Conservation (phyloP, 2,888 invertebrate species). For the Himalopsyche kuldschensis region DNA sequence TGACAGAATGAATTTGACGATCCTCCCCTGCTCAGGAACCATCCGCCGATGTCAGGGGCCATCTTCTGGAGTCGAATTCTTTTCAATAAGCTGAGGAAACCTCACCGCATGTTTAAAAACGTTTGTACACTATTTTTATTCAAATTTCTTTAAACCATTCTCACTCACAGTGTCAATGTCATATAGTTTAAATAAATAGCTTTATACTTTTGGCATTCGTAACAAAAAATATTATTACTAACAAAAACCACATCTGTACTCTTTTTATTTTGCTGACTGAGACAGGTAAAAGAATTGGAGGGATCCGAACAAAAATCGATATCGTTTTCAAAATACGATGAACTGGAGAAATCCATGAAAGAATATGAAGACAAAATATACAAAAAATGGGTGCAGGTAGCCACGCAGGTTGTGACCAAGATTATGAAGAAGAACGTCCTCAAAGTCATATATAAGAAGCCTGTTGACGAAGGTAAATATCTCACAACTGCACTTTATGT, state of each 20-base stretch:
- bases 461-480: conserved; percentile 40
- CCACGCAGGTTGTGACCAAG: conserved; percentile 65
- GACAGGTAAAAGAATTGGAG: conserved; percentile 66
- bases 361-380: conserved; percentile 74
- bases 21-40: conserved; percentile 73
- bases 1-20: conserved; percentile 62
- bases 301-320: conserved; percentile 72
- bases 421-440: conserved; percentile 72
- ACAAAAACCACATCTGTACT: neutral
- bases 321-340: conserved; percentile 78
- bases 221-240: no score
- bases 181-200: neutral
- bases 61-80: conserved; percentile 85
- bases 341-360: conserved; percentile 73
- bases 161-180: neutral
- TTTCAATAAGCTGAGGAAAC: conserved; percentile 76
- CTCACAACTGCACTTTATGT: no score
- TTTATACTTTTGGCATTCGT: neutral
- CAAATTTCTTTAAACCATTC: neutral
- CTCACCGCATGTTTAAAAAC: conserved; percentile 77
- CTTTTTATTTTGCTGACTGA: neutral
- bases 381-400: conserved; percentile 69
- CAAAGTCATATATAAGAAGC: conserved; percentile 57
- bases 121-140: conserved; percentile 47
- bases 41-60: conserved; percentile 80